These are phyloP conservation scores for Vidua chalybeata DNA, from an alignment of 2,113 vertebrate species.

Conservation along the genomic window DNA sequence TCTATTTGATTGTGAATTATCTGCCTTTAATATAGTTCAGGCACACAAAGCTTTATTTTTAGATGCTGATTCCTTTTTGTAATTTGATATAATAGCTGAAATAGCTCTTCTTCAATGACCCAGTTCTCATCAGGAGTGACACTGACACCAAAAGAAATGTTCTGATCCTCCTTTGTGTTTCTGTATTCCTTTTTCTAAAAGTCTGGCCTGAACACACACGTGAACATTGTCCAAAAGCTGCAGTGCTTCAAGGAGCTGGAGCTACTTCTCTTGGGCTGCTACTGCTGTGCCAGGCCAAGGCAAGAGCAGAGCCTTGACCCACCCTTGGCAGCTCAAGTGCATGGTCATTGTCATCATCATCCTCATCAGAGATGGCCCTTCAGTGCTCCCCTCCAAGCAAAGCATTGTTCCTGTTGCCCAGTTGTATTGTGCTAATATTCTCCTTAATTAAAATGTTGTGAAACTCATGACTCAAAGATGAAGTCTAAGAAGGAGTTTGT, in stretches of 20 bases:
- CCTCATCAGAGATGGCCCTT: neutral
- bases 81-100: constrained; percentile 40
- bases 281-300: neutral
- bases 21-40: constrained; percentile 26
- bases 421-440: neutral
- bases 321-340: neutral
- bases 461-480: neutral
- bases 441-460: neutral
- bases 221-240: neutral
- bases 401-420: neutral
- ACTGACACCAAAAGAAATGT: neutral
- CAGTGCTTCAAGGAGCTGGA: neutral
- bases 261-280: neutral
- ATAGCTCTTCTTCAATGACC: constrained; percentile 32
- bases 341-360: neutral
- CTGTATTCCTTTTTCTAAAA: neutral
- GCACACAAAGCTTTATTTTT: constrained; percentile 32
- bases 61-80: constrained; percentile 29
- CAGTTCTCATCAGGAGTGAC: constrained; percentile 1
- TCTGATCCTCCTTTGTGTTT: neutral
- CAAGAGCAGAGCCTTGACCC: neutral
- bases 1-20: constrained; percentile 31
- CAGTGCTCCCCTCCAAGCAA: neutral
- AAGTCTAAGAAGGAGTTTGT: neutral
- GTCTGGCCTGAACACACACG: neutral